Evolutionary conservation across 2,113 vertebrate species (phyloP).

Genomic region (Clarias macrocephalus): DNA sequence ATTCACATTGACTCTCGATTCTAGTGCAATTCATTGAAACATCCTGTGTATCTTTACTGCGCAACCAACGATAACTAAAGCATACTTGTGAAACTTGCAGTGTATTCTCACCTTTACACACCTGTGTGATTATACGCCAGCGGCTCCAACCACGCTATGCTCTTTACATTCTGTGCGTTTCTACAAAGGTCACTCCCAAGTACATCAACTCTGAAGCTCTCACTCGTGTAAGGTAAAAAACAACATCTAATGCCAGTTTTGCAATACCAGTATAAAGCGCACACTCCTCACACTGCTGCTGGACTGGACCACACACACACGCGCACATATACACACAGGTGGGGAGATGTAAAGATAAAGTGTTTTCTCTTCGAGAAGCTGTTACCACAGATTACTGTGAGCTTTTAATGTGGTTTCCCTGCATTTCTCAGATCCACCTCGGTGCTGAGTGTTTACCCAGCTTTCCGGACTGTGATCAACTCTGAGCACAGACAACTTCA

Average conservation of each 20-base stretch:
- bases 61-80: background rate
- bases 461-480: background rate
- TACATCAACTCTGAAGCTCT: background rate
- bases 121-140: background rate
- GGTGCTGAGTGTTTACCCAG: constrained; percentile 9
- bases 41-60: background rate
- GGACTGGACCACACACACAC: constrained; percentile 10
- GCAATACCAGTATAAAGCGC: background rate
- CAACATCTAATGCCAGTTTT: background rate
- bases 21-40: background rate
- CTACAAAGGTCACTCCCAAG: background rate
- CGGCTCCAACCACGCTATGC: background rate
- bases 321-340: constrained; percentile 26
- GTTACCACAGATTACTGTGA: constrained; percentile 34
- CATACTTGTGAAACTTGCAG: constrained; percentile 18
- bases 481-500: background rate
- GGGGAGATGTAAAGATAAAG: constrained; percentile 34
- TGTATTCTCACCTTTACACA: constrained; percentile 23
- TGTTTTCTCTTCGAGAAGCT: constrained; percentile 30
- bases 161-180: background rate
- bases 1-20: background rate
- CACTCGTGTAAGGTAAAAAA: background rate
- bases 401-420: constrained; percentile 41
- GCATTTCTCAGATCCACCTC: background rate
- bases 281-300: background rate